phyloP scores from a whole-genome alignment of 2,888 invertebrate species.

The Arrhopalites spinosus region DNA sequence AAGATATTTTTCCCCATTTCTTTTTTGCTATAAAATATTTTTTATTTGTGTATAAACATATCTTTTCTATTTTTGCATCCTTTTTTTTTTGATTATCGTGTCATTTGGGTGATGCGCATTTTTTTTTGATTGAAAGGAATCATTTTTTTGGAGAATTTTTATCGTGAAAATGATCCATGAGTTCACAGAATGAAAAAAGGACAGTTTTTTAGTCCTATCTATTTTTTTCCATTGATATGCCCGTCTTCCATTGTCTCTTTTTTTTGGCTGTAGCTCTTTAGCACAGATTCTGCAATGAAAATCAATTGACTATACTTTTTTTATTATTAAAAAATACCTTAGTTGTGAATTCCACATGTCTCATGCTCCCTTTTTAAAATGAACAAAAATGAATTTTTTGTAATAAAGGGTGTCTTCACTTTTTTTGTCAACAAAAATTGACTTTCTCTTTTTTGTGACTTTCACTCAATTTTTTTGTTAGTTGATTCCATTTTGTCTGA shows the following conservation, averaged over 20 bases:
- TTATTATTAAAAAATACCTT: background rate
- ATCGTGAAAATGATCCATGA: too few relatives aligned
- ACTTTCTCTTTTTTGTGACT: too few relatives aligned
- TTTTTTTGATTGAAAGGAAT: too few relatives aligned
- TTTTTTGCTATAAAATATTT: background rate
- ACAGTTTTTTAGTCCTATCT: too few relatives aligned
- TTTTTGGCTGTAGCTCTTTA: background rate
- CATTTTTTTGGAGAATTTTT: too few relatives aligned
- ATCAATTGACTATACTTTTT: background rate
- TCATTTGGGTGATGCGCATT: background rate
- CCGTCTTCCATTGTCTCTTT: background rate
- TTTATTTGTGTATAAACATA: too few relatives aligned
- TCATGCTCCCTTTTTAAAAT: constrained; percentile 22
- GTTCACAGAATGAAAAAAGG: too few relatives aligned
- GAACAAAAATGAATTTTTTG: background rate
- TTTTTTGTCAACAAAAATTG: too few relatives aligned
- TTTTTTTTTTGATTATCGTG: background rate
- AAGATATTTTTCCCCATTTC: background rate
- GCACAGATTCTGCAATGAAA: background rate
- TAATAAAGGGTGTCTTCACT: too few relatives aligned
- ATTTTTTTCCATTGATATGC: too few relatives aligned
- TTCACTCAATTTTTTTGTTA: background rate
- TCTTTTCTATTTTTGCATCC: too few relatives aligned
- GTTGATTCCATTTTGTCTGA: background rate
- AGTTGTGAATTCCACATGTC: constrained; percentile 37